Base-by-base conservation (phyloP, 1,140 invertebrate species). In the Gonatopus flavifemur region DNA sequence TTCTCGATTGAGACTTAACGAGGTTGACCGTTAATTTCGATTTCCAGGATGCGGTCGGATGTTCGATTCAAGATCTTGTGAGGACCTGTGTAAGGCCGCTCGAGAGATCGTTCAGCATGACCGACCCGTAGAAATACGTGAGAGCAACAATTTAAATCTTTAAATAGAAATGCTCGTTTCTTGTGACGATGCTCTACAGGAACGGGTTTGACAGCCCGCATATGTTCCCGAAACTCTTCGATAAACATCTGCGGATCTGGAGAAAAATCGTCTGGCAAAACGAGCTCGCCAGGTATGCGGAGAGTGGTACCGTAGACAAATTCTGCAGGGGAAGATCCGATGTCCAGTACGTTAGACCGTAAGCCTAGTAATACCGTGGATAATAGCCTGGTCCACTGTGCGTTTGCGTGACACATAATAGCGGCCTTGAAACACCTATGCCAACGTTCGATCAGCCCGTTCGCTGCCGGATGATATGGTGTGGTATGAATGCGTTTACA, bases 221-320 rank as follows among this genome's bases (percentile, higher is more conserved):
- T 46, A 10, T 22, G 3, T 9, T 22, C 37, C 0, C 50, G 36
- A 12, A 46, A 32, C 13, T 52, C 16, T 12, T 35, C 21, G 2
- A 35, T 10, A 10, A 46, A 52, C 1, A 36, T 13, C 28, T 38
- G 28, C 9, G 42, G 13, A 30, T 47, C 21, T 2, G 39, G 4
- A 6, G 5, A 13, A 3, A 31, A 12, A 4, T 37, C 18, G 10
- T 15, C 24, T 2, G 12, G 13, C 12, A 13, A 16, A 35, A 45
- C 38, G 19, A 59, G 59, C 16, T 56, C 44, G 46, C 59, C 62
- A 10, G 62, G 64, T 7, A 67, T 28, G n/a, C 51, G 20, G 8
- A 69, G 28, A 21, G 60, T 33, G 24, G 49, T 46, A 13, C 57
- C 57, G 25, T 55, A 62, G 1, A 64, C 16, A 16, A 67, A 41